Evolutionary conservation across 2,888 invertebrate genomes (phyloP).

Genomic region (Metellina segmentata): DNA sequence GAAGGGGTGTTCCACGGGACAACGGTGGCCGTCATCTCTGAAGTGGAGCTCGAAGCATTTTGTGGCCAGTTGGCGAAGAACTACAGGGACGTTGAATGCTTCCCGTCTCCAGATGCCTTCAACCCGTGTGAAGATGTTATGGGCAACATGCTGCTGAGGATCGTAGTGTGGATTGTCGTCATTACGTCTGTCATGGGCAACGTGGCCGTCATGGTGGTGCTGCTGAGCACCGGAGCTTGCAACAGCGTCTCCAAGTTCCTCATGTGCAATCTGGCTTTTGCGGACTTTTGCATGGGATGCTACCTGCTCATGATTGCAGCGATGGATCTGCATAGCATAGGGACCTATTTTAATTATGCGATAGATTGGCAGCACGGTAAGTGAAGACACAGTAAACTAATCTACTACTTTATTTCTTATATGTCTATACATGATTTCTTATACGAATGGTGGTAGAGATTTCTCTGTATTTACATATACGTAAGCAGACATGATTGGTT

Average conservation of each 20-base stretch:
- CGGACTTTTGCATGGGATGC: slow-evolving; percentile 90
- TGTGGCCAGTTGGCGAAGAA: slow-evolving; percentile 82
- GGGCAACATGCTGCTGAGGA: slow-evolving; percentile 89
- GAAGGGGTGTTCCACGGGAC: slow-evolving; percentile 82
- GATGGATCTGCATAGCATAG: slow-evolving; percentile 91
- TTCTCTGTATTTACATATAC: no score
- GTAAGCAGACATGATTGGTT: no score
- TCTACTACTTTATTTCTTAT: neutral
- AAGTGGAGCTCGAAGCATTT: slow-evolving; percentile 67
- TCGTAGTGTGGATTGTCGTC: slow-evolving; percentile 93
- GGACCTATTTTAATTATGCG: slow-evolving; percentile 93
- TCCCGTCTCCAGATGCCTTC: slow-evolving; percentile 88
- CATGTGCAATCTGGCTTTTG: slow-evolving; percentile 91
- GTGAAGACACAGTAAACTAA: neutral
- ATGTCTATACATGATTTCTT: no score
- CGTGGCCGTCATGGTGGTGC: slow-evolving; percentile 89
- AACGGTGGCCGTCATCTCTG: slow-evolving; percentile 80
- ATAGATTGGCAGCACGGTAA: slow-evolving; percentile 92
- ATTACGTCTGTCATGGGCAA: slow-evolving; percentile 91
- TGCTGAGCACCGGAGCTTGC: slow-evolving; percentile 82
- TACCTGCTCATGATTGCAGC: slow-evolving; percentile 91
- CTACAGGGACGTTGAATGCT: slow-evolving; percentile 83
- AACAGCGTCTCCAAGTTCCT: slow-evolving; percentile 87
- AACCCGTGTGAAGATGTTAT: slow-evolving; percentile 95
- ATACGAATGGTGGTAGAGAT: neutral